Evolutionary conservation across 2,888 invertebrate genomes (phyloP).

Genomic region (Gibbula magus): DNA sequence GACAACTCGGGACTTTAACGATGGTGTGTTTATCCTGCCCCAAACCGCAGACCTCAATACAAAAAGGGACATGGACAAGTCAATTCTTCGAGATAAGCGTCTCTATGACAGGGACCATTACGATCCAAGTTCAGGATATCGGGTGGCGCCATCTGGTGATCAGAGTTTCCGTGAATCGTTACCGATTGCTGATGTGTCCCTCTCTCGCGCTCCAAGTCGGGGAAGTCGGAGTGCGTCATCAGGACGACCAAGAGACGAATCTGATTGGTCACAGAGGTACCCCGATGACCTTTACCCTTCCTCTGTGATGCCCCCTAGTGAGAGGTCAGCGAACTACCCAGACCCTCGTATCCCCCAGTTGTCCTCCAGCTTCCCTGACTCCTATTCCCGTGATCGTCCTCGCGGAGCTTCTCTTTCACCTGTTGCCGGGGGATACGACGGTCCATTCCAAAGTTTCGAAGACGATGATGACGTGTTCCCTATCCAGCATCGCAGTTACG

Average conservation of each 20-base stretch:
- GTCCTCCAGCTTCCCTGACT: neutral
- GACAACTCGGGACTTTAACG: slow-evolving; percentile 44
- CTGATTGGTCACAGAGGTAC: neutral
- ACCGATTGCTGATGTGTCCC: slow-evolving; percentile 20
- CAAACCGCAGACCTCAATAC: slow-evolving; percentile 51
- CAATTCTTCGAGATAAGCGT: slow-evolving; percentile 33
- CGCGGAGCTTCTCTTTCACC: slow-evolving; percentile 5
- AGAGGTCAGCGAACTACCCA: slow-evolving; percentile 22
- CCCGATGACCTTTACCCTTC: slow-evolving; percentile 21
- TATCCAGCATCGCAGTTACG: slow-evolving; percentile 23
- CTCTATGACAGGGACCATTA: slow-evolving; percentile 45
- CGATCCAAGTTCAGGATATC: slow-evolving; percentile 41
- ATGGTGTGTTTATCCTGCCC: slow-evolving; percentile 62
- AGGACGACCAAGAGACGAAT: neutral
- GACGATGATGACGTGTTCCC: slow-evolving; percentile 63
- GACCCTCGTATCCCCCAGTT: slow-evolving; percentile 16
- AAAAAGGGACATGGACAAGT: slow-evolving; percentile 28
- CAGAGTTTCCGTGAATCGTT: neutral
- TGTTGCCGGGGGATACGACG: slow-evolving; percentile 30
- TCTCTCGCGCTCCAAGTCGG: slow-evolving; percentile 21
- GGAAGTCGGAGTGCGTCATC: slow-evolving; percentile 2
- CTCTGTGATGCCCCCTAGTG: slow-evolving; percentile 19
- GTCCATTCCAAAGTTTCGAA: slow-evolving; percentile 50
- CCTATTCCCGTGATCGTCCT: neutral
- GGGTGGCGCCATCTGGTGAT: slow-evolving; percentile 29